Evolutionary conservation across 2,888 invertebrate species (phyloP).

Genomic region (Macrosoma leucophasiata): DNA sequence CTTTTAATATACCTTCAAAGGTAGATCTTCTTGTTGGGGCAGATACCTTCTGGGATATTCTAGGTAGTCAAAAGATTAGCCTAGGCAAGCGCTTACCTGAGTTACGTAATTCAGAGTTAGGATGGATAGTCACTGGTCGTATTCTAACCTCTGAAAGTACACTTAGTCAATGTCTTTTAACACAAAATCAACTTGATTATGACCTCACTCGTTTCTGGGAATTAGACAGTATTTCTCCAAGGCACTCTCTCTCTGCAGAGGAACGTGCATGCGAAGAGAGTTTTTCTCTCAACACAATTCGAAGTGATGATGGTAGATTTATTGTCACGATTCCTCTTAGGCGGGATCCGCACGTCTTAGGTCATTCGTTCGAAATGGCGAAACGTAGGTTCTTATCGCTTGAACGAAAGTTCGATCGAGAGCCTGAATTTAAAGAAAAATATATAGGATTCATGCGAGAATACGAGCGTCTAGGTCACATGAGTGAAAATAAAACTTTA

Average conservation of each 20-base stretch:
- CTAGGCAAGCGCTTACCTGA: slow-evolving; percentile 10
- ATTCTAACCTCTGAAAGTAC: slow-evolving; percentile 1
- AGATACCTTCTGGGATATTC: slow-evolving; percentile 24
- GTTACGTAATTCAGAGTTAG: slow-evolving; percentile 11
- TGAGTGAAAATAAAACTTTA: slow-evolving; percentile 7
- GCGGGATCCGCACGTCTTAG: slow-evolving; percentile 15
- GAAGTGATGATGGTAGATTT: slow-evolving; percentile 21
- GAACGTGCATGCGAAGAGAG: slow-evolving; percentile 23
- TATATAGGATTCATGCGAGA: slow-evolving; percentile 19
- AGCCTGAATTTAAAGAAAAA: slow-evolving; percentile 10
- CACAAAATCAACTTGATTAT: slow-evolving; percentile 3
- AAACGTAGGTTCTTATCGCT: slow-evolving; percentile 22
- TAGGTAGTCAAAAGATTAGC: slow-evolving; percentile 2
- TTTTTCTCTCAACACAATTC: slow-evolving; percentile 15
- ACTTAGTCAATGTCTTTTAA: background rate
- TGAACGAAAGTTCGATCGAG: slow-evolving; percentile 13
- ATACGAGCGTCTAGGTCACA: slow-evolving; percentile 19
- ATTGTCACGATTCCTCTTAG: slow-evolving; percentile 25
- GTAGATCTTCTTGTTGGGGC: slow-evolving; percentile 23
- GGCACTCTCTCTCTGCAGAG: slow-evolving; percentile 14
- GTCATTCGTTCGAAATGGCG: slow-evolving; percentile 26
- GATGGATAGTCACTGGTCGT: slow-evolving; percentile 13
- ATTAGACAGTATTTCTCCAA: slow-evolving; percentile 19
- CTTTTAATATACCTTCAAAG: slow-evolving; percentile 16
- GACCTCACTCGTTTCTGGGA: slow-evolving; percentile 24